Conservation (phyloP, 2,113 vertebrate species). For the Calypte anna region DNA sequence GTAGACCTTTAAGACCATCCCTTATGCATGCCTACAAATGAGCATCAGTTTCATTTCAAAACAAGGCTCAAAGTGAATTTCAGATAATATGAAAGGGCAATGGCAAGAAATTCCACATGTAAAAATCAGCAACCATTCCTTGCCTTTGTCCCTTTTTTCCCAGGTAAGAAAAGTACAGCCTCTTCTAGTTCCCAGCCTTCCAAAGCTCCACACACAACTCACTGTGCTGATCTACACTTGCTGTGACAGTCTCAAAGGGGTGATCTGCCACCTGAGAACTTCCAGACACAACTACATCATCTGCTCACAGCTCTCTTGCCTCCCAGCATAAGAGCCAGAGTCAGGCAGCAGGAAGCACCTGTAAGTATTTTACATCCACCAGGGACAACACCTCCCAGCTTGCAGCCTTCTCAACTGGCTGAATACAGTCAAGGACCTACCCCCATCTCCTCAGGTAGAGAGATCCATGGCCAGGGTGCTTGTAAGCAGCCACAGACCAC, state of each 20-base stretch:
- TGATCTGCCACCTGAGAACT: constrained; percentile 49
- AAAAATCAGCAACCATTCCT: background rate
- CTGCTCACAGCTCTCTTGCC: background rate
- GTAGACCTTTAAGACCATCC: background rate
- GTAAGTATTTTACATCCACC: constrained; percentile 33
- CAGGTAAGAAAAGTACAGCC: background rate
- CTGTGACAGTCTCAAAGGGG: background rate
- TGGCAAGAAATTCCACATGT: background rate
- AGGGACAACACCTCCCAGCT: constrained; percentile 36
- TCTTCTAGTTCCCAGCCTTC: background rate
- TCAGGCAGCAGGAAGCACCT: constrained; percentile 43
- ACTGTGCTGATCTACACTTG: background rate
- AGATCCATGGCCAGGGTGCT: background rate
- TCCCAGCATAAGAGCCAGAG: background rate
- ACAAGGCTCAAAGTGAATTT: background rate
- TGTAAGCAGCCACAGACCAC: background rate
- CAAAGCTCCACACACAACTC: background rate
- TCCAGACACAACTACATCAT: constrained; percentile 50
- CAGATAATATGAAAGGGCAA: background rate
- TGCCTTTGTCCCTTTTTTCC: background rate
- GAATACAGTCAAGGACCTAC: background rate
- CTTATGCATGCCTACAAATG: background rate
- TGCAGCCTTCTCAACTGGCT: constrained; percentile 19
- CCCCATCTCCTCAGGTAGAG: constrained; percentile 24
- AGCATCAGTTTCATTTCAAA: background rate